Evolutionary conservation across 2,113 vertebrate species (phyloP), one percentile per base, ranked within the genome.

Genomic region (Tachysurus fulvidraco): DNA sequence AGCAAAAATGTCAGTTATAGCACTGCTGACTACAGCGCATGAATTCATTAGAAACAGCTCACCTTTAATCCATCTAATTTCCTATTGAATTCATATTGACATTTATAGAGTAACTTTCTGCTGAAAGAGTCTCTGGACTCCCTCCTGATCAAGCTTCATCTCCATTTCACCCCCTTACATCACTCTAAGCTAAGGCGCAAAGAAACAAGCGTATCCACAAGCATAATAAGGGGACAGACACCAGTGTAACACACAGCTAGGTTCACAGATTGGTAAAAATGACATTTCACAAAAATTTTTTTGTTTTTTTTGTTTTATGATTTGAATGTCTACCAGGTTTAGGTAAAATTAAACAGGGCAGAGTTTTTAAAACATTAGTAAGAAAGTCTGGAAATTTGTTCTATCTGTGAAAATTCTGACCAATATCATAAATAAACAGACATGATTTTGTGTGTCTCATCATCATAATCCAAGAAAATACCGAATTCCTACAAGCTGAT

Each of bases 21-120:
- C 44, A 2, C 80, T 87, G 88, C 86, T 90, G 90, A 90, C 86
- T 86, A 41, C 77, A 90, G 82, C 59, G 10, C 78, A 83, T 83
- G 88, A 90, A 90, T 90, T 91, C 62, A 89, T 91, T 91, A 91
- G n/a, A 71, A 89, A 89, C 76, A 79, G 74, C 79, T 90, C 84
- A 86, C 64, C 83, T 85, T 59, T 83, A 82, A 90, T 91, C 89
- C 84, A 88, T 89, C 87, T 88, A 55, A 87, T 46, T 80, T 81
- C 71, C 76, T 88, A 91, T 81, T 80, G 87, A 92, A 89, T 88
- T 87, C 52, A 88, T 89, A 90, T 88, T 85, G 87, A 88, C 87
- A 89, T 69, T 69, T 88, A 90, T 89, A n/a, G 83, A 90, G 85
- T 89, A 88, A 83, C 82, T 89, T 88, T 85, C 81, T 86, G 52